Evolutionary conservation across 2,113 vertebrate species (phyloP).

Genomic region (Pseudolaguvia tuberculata): DNA sequence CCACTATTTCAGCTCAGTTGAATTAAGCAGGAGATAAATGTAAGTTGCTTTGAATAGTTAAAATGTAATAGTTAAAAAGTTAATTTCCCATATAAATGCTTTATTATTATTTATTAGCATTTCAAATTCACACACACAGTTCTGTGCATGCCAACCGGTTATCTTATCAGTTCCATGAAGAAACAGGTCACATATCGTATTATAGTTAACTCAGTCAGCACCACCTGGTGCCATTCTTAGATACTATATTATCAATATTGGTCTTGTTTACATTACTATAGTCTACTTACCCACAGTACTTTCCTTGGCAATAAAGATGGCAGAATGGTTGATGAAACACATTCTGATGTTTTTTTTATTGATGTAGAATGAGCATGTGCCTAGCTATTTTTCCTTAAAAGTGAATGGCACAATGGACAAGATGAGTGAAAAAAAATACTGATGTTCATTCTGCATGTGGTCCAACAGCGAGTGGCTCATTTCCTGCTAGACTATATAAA

Average conservation of each 20-base stretch:
- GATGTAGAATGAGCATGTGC: not conserved
- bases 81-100: no score
- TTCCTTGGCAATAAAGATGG: not conserved
- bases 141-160: not conserved
- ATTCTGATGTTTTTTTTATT: constrained; percentile 4
- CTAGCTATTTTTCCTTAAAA: not conserved
- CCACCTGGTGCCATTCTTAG: not conserved
- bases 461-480: constrained; percentile 43
- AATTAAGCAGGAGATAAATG: no score
- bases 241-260: not conserved
- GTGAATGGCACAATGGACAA: constrained; percentile 12
- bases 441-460: constrained; percentile 37
- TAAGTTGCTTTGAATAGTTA: not conserved
- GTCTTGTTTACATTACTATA: not conserved
- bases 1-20: no score
- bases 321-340: constrained; percentile 17
- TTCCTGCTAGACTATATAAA: constrained; percentile 44
- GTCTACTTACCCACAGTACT: not conserved
- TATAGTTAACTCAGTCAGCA: not conserved
- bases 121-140: not conserved
- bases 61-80: no score
- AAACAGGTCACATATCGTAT: not conserved
- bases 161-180: not conserved
- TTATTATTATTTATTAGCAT: no score
- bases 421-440: constrained; percentile 14